Base-by-base conservation (phyloP, 2,888 invertebrate species). In the Macrosoma leucophasiata region DNA sequence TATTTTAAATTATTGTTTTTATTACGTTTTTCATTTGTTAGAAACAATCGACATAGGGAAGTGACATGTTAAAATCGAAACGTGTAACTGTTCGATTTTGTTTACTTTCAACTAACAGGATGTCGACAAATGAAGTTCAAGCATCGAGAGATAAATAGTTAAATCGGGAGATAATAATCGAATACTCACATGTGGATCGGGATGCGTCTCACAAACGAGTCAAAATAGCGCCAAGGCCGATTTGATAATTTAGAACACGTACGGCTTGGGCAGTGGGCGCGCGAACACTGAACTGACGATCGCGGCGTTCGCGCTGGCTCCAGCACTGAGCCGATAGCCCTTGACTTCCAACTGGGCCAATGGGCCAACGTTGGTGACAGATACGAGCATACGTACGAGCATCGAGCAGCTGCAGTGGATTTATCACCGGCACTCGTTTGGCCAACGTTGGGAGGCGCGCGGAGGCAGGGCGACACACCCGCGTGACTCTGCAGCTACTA, bases 161-260 rank as follows among this genome's bases (percentile, higher is more conserved):
- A 22, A 39, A n/a, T n/a, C n/a, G n/a, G n/a, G n/a, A 31, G 31
- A 37, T 40, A 32, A 44, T 22, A 15, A 27, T 41, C 44, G 41
- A 34, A 52, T 69, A 76, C 75, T 74, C 53, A 74, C 75, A 50
- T 54, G 55, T 58, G 54, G 48, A 41, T 50, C 47, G 37, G 41
- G 35, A 33, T 43, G 46, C 42, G 25, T 30, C 36, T 42, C 46
- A 40, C 51, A 48, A 54, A 50, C 50, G 46, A 51, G 62, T 68
- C 53, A 46, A 73, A 72, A 73, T 70, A 71, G 63, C 65, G 56
- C 50, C 67, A 71, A 74, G 71, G 72, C 48, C 65, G 52, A 20
- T 32, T 39, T 43, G 59, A 58, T 62, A 58, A 51, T 55, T 46
- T 48, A 25, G 25, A 35, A 12, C 33, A 39, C 41, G 40, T 38